phyloP scores from a whole-genome alignment of 1,140 invertebrate genomes.

The Aplysia californica region DNA sequence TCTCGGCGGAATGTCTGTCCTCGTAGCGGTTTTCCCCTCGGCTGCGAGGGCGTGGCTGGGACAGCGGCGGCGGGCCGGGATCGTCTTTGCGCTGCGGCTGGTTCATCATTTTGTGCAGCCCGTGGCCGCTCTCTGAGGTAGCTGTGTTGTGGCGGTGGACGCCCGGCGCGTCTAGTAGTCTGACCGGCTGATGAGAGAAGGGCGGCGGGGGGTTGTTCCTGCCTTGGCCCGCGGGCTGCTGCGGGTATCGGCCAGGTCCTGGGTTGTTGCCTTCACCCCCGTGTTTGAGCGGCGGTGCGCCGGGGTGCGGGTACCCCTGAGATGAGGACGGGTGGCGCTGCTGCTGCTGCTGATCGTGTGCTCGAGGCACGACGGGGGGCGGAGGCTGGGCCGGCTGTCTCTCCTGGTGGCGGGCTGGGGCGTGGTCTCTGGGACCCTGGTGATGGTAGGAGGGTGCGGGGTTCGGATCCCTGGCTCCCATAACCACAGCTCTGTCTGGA shows the following conservation, averaged over 20 bases:
- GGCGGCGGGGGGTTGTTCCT: too few relatives aligned
- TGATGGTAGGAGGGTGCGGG: background rate
- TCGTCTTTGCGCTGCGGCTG: background rate
- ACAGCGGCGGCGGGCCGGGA: background rate
- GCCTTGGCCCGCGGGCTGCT: too few relatives aligned
- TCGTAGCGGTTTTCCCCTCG: background rate
- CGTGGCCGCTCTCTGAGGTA: background rate
- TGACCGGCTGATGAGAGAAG: too few relatives aligned
- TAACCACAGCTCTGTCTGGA: too few relatives aligned
- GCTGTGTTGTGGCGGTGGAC: background rate
- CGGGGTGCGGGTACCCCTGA: too few relatives aligned
- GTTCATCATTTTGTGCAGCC: too few relatives aligned
- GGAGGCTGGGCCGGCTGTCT: background rate
- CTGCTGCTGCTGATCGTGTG: background rate
- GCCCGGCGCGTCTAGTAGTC: constrained; percentile 16
- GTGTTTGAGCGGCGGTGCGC: too few relatives aligned
- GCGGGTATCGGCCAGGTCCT: too few relatives aligned
- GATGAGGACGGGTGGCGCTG: constrained; percentile 7
- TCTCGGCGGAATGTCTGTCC: background rate
- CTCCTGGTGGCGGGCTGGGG: too few relatives aligned
- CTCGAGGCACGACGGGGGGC: background rate
- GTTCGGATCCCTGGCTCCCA: too few relatives aligned
- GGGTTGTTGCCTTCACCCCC: too few relatives aligned
- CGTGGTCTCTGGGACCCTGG: too few relatives aligned
- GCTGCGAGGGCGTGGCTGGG: background rate